Base-by-base conservation (phyloP, 2,888 invertebrate species). In the Acanthococcus lagerstroemiae region DNA sequence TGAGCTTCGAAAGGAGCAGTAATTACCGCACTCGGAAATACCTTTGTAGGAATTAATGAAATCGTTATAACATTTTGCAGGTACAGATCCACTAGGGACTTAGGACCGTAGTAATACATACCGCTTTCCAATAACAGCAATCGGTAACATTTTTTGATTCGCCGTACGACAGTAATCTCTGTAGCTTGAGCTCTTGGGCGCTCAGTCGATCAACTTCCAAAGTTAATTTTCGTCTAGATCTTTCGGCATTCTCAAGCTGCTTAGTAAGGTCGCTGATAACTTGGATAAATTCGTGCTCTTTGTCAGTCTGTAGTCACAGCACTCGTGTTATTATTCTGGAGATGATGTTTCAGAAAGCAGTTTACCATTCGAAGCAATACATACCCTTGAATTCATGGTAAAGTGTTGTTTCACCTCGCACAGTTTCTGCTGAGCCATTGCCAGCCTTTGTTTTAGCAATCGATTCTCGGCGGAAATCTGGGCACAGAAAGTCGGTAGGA, bases 131-230 rank as follows among this genome's bases (percentile, higher is more conserved):
- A 17, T 52, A 63, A 63, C 63, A 63, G 24, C 22, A 52, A 63
- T 63, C 52, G 54, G 63, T 63, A 54, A 63, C 52, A 63, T 63
- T 63, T 63, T 52, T 63, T 24, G 63, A 52, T 37, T 63, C 63
- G 7, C 63, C 54, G 4, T 30, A 30, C 9, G 52, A 21, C 15
- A 63, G 37, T 37, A 63, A 54, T 54, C 52, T 22, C 27, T 66
- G 66, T 44, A 66, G 24, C 50, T 57, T 56, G 27, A 50, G 30
- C 50, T 66, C 57, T 66, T 80, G 80, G 1, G 77, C 74, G 0
- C 79, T 78, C 26, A 80, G 71, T 65, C 78, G 78, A 67, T 80
- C 75, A 12, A 80, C 75, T 12, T 77, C 79, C 69, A 79, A 79
- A 66, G 79, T 79, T 50, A 69, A 55, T 26, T 71, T 72, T 27